These are phyloP conservation scores for Ginglymostoma cirratum DNA, from an alignment of 2,113 vertebrate genomes.

Conservation along the genomic window DNA sequence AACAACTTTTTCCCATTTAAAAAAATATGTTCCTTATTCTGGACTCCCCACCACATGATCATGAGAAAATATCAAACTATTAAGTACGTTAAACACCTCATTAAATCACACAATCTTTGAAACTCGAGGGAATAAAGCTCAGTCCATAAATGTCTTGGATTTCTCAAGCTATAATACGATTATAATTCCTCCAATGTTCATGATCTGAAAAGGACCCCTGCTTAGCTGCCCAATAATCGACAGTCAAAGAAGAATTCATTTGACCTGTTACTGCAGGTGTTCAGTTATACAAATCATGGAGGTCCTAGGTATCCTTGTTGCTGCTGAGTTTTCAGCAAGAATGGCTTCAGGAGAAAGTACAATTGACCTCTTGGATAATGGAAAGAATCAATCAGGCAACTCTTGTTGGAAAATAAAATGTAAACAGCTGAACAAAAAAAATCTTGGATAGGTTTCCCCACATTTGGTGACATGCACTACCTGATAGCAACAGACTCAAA, in stretches of 20 bases:
- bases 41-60: background rate
- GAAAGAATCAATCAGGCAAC: background rate
- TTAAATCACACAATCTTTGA: background rate
- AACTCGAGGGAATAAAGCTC: background rate
- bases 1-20: background rate
- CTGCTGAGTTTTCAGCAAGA: background rate
- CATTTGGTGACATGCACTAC: background rate
- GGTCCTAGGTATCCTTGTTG: background rate
- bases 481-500: background rate
- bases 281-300: background rate
- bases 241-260: background rate
- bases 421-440: background rate
- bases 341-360: background rate
- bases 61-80: background rate
- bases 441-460: background rate
- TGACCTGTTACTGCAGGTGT: background rate
- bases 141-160: background rate
- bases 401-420: background rate
- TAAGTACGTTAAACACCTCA: background rate
- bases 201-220: no score
- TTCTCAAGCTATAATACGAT: background rate
- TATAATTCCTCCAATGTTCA: background rate
- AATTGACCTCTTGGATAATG: background rate
- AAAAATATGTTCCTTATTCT: background rate
- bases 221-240: background rate